Conservation (phyloP, 2,888 invertebrate species). For the Stenurella melanura region DNA sequence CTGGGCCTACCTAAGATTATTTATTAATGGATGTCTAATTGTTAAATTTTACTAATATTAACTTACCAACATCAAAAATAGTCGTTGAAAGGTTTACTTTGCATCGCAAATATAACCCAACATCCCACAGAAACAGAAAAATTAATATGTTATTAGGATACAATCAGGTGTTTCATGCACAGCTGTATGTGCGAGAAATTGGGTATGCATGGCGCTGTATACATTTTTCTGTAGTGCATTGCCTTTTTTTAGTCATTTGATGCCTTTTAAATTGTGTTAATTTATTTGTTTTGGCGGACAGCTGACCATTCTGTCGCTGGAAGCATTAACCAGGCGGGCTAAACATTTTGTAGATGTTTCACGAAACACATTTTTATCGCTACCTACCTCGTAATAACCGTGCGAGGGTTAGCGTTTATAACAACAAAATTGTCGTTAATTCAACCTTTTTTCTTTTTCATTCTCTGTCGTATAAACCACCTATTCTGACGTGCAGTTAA, state of each 20-base stretch:
- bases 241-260: neutral
- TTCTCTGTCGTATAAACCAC: neutral
- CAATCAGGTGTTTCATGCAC: neutral
- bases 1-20: no score
- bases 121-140: neutral
- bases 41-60: no score
- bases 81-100: no score
- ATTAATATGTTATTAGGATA: neutral
- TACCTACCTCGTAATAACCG: neutral
- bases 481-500: neutral
- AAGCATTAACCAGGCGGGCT: neutral
- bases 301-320: neutral
- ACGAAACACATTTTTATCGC: neutral
- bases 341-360: neutral
- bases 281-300: neutral
- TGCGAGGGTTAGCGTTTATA: constrained; percentile 7
- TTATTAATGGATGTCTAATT: no score
- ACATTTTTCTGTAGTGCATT: constrained; percentile 1
- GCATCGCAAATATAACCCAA: no score
- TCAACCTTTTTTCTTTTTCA: neutral
- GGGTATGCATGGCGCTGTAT: neutral
- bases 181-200: neutral
- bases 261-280: neutral
- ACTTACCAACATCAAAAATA: no score
- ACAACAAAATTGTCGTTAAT: neutral